Percentiles rank a stretch among this genome's conserved stretches.
phyloP scores from a whole-genome alignment of 2,888 invertebrate species.

The Lordiphosa fenestrarum region DNA sequence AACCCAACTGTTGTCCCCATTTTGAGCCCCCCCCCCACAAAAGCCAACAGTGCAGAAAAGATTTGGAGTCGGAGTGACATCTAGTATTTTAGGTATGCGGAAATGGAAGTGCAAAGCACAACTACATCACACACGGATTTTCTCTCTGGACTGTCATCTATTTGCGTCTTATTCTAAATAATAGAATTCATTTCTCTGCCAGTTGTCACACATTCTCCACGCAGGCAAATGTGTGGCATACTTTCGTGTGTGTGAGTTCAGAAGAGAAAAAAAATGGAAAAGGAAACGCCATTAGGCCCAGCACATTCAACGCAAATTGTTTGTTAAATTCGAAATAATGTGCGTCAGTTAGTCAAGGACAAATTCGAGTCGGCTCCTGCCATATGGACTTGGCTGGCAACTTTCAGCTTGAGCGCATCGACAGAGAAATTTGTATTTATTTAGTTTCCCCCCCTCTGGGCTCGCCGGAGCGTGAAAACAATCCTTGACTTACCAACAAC shows the following conservation, averaged over 20 bases:
- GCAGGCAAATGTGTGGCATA: conserved; percentile 38
- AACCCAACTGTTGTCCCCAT: too few relatives aligned
- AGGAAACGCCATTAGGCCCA: conserved; percentile 63
- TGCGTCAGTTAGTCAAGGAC: conserved; percentile 61
- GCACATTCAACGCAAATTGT: conserved; percentile 71
- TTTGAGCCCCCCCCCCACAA: too few relatives aligned
- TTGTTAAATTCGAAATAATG: conserved; percentile 74
- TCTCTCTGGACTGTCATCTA: conserved; percentile 1
- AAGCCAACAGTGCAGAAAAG: too few relatives aligned
- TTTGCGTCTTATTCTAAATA: conserved; percentile 5
- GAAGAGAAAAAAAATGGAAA: conserved; percentile 27
- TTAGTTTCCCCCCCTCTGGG: conserved; percentile 2
- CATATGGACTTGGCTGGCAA: conserved; percentile 49
- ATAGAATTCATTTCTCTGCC: conserved; percentile 9
- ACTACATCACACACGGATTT: background rate
- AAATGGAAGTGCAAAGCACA: too few relatives aligned
- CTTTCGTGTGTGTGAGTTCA: conserved; percentile 29
- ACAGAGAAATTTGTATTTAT: conserved; percentile 26
- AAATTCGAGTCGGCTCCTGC: conserved; percentile 39
- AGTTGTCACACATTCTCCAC: too few relatives aligned
- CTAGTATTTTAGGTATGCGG: too few relatives aligned
- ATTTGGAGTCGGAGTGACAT: too few relatives aligned
- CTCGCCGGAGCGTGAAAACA: conserved; percentile 44
- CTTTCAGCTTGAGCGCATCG: conserved; percentile 65
- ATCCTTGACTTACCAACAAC: conserved; percentile 88